phyloP scores from a whole-genome alignment of 1,140 invertebrate genomes.

The Carposina sasakii region DNA sequence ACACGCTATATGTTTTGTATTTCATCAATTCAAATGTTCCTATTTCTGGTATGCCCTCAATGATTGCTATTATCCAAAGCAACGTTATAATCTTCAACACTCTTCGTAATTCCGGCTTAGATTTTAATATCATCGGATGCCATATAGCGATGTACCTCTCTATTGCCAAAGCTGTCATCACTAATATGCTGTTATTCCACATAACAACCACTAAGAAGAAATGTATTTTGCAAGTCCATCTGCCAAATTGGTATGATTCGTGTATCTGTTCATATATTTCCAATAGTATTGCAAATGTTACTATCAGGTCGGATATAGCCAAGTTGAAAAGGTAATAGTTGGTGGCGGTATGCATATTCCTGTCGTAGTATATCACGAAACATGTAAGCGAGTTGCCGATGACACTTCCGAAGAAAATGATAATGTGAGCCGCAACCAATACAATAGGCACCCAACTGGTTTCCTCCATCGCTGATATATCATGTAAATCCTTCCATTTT shows the following conservation, averaged over 20 bases:
- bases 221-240: slow-evolving; percentile 39
- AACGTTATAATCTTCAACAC: slow-evolving; percentile 42
- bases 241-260: slow-evolving; percentile 23
- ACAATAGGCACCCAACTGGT: slow-evolving; percentile 23
- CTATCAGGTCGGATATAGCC: slow-evolving; percentile 85
- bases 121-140: slow-evolving; percentile 40
- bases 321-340: slow-evolving; percentile 92
- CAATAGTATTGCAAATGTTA: slow-evolving; percentile 36
- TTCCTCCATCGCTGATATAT: slow-evolving; percentile 17
- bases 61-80: slow-evolving; percentile 44
- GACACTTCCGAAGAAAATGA: slow-evolving; percentile 84
- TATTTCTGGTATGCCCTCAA: slow-evolving; percentile 41
- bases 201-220: slow-evolving; percentile 40
- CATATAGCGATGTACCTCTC: slow-evolving; percentile 54
- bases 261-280: slow-evolving; percentile 28
- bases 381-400: slow-evolving; percentile 89
- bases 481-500: too few relatives aligned
- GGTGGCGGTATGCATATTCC: slow-evolving; percentile 86
- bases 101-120: slow-evolving; percentile 33
- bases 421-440: slow-evolving; percentile 20
- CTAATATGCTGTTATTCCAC: slow-evolving; percentile 52
- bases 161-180: slow-evolving; percentile 51
- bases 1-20: too few relatives aligned
- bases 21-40: too few relatives aligned
- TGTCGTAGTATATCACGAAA: slow-evolving; percentile 86